Base-by-base conservation (phyloP, 2,888 invertebrate species). In the Omphaloscelis lunosa region DNA sequence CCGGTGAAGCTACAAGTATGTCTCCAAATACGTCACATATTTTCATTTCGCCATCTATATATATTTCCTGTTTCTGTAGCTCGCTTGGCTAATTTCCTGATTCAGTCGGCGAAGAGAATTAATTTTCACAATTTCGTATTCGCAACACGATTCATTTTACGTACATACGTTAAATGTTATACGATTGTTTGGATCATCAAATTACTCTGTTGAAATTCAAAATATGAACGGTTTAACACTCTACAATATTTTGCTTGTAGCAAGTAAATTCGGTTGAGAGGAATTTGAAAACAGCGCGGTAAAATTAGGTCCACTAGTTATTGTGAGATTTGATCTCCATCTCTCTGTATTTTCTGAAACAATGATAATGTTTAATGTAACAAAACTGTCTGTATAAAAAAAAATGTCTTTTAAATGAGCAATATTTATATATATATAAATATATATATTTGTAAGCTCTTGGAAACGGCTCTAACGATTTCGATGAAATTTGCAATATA, bases 101-200 rank as follows among this genome's bases (percentile, higher is more conserved):
- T 87, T 87, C 87, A 84, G 53, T 73, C 76, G 41, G 39, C 73
- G 77, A 82, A 82, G 80, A 81, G 86, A 87, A 84, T 87, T 83
- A 87, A 87, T 87, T 86, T 87, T 79, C 82, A 72, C 76, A 79
- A 86, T 86, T 86, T 78, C 72, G 27, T 73, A 87, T 87, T 87
- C 84, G 45, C 39, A 70, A 63, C 86, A 82, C 77, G 84, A 77
- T 79, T 80, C 72, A 39, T 66, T 74, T 80, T 77, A 69, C 80
- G 72, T 84, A 80, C 77, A 79, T 75, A 79, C 80, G 88, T 61
- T 87, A 87, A 86, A 80, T 86, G 82, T 83, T 85, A 80, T 70
- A 58, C 75, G 79, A 86, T 86, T 86, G 87, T 82, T 80, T 79
- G 80, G 69, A 84, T 87, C 77, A 86, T 82, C 79, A 78, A 82